These are phyloP conservation scores for Crambe crambe DNA, from an alignment of 37 sponge, comb jelly and placozoan genomes.

Conservation along the genomic window DNA sequence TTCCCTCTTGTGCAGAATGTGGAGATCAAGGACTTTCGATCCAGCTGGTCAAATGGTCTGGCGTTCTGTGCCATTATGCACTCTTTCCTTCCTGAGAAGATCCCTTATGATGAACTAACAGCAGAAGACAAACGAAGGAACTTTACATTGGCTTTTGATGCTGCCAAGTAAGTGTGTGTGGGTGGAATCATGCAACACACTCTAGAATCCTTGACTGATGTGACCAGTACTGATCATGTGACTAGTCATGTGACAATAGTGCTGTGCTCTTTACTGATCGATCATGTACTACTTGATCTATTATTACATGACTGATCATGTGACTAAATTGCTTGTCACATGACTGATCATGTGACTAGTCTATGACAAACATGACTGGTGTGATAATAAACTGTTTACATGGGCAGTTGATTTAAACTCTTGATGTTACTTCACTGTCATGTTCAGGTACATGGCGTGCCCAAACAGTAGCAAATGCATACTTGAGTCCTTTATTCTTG, in stretches of 20 bases:
- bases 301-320: neutral
- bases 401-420: too few relatives aligned
- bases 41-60: conserved; percentile 81
- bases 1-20: conserved; percentile 57
- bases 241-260: neutral
- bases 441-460: too few relatives aligned
- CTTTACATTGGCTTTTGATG: conserved; percentile 77
- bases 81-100: conserved; percentile 73
- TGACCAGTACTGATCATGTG: neutral
- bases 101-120: conserved; percentile 79
- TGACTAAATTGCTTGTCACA: neutral
- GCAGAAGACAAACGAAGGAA: conserved; percentile 66
- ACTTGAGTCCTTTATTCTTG: too few relatives aligned
- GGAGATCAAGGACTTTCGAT: conserved; percentile 77
- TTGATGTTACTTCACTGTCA: too few relatives aligned
- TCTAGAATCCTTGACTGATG: neutral
- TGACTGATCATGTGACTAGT: too few relatives aligned
- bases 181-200: too few relatives aligned
- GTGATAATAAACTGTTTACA: too few relatives aligned
- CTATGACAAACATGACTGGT: too few relatives aligned
- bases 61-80: conserved; percentile 88
- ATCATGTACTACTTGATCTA: neutral
- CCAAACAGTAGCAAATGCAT: too few relatives aligned
- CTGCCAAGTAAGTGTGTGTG: conserved; percentile 69
- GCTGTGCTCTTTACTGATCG: neutral